These are phyloP conservation scores for Caenorhabditis plicata DNA, from an alignment of 2,888 invertebrate species.

Conservation along the genomic window DNA sequence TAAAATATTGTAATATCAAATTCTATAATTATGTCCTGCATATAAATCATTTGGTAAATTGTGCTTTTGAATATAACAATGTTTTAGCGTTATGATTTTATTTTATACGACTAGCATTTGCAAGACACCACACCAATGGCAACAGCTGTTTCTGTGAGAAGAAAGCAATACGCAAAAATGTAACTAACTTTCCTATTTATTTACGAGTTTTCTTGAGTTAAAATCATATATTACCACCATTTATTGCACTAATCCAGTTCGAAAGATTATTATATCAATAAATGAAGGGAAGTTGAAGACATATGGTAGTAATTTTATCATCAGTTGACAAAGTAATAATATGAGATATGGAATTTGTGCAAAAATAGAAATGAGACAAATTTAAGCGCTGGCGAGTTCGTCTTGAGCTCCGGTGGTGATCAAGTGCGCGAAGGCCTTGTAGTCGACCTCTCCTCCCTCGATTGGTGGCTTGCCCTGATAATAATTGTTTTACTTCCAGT, in stretches of 20 bases:
- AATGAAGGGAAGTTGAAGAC: too few relatives aligned
- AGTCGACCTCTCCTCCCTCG: conserved; percentile 69
- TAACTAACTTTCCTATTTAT: too few relatives aligned
- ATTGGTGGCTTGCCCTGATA: conserved; percentile 67
- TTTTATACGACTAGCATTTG: too few relatives aligned
- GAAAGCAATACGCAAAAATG: too few relatives aligned
- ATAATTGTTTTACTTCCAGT: neutral
- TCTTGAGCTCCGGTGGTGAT: conserved; percentile 70
- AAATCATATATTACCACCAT: conserved; percentile 26
- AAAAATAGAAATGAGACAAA: conserved; percentile 3
- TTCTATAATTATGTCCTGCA: too few relatives aligned
- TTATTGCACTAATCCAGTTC: conserved; percentile 39
- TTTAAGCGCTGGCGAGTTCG: conserved; percentile 55
- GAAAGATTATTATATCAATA: conserved; percentile 35
- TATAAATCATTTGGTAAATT: too few relatives aligned
- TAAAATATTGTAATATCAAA: too few relatives aligned
- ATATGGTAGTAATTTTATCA: conserved; percentile 11
- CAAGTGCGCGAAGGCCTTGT: conserved; percentile 69
- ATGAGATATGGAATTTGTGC: conserved; percentile 8
- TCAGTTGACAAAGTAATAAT: conserved; percentile 9
- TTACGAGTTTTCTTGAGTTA: too few relatives aligned
- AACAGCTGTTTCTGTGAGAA: too few relatives aligned
- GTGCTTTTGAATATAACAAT: too few relatives aligned
- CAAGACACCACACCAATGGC: too few relatives aligned
- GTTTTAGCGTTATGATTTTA: too few relatives aligned